Evolutionary conservation across 1,140 invertebrate species (phyloP).

Genomic region (Conopomorpha cramerella): DNA sequence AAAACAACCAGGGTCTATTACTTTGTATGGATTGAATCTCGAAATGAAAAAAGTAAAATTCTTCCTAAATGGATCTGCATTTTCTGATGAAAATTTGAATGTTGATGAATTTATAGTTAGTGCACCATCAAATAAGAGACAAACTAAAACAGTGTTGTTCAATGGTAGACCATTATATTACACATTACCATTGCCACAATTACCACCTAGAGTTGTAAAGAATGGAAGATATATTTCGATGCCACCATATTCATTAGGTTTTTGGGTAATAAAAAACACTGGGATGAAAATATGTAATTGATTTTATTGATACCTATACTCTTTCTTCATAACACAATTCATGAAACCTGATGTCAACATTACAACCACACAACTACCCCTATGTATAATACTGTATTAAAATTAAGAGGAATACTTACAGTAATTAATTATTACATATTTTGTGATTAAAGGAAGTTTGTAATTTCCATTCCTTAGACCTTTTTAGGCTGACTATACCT

Average conservation of each 20-base stretch:
- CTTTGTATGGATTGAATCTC: constrained; percentile 67
- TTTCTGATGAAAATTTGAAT: constrained; percentile 27
- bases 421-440: no score
- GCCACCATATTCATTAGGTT: constrained; percentile 65
- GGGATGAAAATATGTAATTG: constrained; percentile 30
- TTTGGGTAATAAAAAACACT: constrained; percentile 63
- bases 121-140: constrained; percentile 40
- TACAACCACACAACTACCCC: no score
- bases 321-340: no score
- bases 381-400: no score
- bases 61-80: constrained; percentile 44
- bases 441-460: no score
- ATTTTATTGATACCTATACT: no score
- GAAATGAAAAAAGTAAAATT: constrained; percentile 39
- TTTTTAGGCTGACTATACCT: no score
- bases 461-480: no score
- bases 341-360: no score
- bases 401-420: no score
- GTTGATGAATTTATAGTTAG: constrained; percentile 50
- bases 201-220: constrained; percentile 51
- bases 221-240: constrained; percentile 49
- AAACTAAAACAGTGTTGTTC: constrained; percentile 59
- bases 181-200: constrained; percentile 54
- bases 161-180: constrained; percentile 61
- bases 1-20: constrained; percentile 49